These are phyloP conservation scores for Grammomys dolichurus DNA, from an alignment of 2,113 vertebrate species.

Conservation along the genomic window DNA sequence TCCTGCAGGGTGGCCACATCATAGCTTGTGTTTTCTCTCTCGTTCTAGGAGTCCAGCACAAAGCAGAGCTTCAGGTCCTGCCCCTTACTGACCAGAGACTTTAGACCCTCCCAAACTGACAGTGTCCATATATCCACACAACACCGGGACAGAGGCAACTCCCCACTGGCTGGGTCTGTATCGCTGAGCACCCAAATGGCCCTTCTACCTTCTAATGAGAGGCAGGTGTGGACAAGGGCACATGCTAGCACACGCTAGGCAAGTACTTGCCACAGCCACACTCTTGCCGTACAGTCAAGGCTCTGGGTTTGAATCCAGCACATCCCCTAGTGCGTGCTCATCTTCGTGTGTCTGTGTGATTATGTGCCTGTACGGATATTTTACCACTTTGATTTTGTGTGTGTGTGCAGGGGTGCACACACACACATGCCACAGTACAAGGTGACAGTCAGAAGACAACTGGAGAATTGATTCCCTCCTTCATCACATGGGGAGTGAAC, in stretches of 20 bases:
- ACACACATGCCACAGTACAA: neutral
- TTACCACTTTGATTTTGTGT: neutral
- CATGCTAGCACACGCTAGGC: too few species aligned
- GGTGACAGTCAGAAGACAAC: neutral
- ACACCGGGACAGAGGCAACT: fast-evolving
- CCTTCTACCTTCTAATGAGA: neutral
- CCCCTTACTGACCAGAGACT: neutral
- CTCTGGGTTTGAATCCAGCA: neutral
- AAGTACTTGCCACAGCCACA: too few species aligned
- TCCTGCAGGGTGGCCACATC: slow-evolving; percentile 88
- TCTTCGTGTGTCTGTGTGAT: neutral
- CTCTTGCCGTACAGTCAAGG: neutral
- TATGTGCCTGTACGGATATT: too few species aligned
- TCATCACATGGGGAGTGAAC: neutral
- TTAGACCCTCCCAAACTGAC: neutral
- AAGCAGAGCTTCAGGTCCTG: neutral
- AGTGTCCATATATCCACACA: fast-evolving
- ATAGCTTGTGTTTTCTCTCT: slow-evolving; percentile 88
- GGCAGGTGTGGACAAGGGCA: neutral
- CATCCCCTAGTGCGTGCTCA: neutral
- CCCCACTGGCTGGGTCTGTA: neutral
- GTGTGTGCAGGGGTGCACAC: neutral
- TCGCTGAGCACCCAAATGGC: neutral
- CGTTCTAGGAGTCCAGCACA: slow-evolving; percentile 74
- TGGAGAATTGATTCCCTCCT: neutral